Evolutionary conservation across 2,797 vertebrate genomes (phyloP).

Genomic region (Typhlichthys eigenmanni): DNA sequence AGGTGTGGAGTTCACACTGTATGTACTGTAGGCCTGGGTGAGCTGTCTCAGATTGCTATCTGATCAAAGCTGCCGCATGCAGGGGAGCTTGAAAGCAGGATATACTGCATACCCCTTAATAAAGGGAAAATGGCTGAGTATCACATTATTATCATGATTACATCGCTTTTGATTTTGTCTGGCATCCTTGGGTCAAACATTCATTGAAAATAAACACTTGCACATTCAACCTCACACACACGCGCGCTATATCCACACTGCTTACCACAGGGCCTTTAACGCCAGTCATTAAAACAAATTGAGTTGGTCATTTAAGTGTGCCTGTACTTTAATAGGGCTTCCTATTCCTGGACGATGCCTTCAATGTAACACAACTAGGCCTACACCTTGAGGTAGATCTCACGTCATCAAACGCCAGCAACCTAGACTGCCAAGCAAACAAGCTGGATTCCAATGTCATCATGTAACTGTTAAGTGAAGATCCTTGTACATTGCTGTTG

Average conservation of each 20-base stretch:
- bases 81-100: conserved; percentile 30
- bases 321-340: background rate
- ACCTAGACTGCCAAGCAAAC: background rate
- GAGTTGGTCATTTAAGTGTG: too few relatives aligned
- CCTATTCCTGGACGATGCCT: background rate
- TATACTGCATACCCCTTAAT: background rate
- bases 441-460: background rate
- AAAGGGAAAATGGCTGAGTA: conserved; percentile 1
- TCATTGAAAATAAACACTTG: background rate
- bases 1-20: conserved; percentile 46
- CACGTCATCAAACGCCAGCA: too few relatives aligned
- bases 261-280: background rate
- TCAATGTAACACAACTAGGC: too few relatives aligned
- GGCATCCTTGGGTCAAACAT: background rate
- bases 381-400: too few relatives aligned
- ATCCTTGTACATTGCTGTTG: background rate
- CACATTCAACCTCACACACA: background rate
- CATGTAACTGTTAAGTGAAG: background rate
- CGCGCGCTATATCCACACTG: background rate
- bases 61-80: conserved; percentile 27
- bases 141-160: background rate
- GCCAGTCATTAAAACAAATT: background rate
- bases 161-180: background rate
- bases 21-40: conserved; percentile 11
- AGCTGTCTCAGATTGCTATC: conserved; percentile 17